phyloP scores from a whole-genome alignment of 2,888 invertebrate genomes.

The Agonopterix arenella region DNA sequence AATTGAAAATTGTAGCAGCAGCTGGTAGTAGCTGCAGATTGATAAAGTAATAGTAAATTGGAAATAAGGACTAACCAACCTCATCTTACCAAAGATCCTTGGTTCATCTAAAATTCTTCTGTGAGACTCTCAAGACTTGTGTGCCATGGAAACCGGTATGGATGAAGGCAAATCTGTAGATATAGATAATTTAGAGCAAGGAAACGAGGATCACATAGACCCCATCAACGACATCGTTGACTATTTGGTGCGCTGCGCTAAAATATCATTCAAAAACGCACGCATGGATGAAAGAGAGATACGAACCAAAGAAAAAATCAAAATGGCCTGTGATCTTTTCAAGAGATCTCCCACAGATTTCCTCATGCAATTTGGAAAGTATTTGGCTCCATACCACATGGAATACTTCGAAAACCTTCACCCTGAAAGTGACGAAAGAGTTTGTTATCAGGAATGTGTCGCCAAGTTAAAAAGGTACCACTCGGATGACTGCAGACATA shows the following conservation, averaged over 20 bases:
- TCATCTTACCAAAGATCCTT: too few species aligned
- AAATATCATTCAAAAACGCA: conserved; percentile 87
- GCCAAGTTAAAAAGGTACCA: conserved; percentile 77
- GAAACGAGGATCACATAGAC: conserved; percentile 32
- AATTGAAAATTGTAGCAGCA: too few species aligned
- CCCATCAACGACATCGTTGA: conserved; percentile 77
- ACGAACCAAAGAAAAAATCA: conserved; percentile 80
- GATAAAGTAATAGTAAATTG: too few species aligned
- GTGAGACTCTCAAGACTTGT: too few species aligned
- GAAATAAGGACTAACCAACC: too few species aligned
- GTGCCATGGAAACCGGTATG: too few species aligned
- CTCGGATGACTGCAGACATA: conserved; percentile 64
- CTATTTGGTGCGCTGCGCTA: conserved; percentile 77
- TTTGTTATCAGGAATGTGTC: conserved; percentile 80
- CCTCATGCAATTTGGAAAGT: conserved; percentile 85
- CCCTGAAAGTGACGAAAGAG: conserved; percentile 36
- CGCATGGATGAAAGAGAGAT: conserved; percentile 88
- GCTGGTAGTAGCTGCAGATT: too few species aligned
- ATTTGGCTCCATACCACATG: conserved; percentile 82
- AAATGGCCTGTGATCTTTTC: conserved; percentile 81
- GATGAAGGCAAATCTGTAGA: too few species aligned
- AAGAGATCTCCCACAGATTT: conserved; percentile 82
- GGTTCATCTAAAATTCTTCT: too few species aligned
- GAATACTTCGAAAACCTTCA: conserved; percentile 77
- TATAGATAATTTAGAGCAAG: neutral